A percentile compares a stretch with the other conserved stretches of the same genome.
Evolutionary conservation across 92 coral and sea anemone genomes (phyloP).

Genomic region (Heliopora coerulea): DNA sequence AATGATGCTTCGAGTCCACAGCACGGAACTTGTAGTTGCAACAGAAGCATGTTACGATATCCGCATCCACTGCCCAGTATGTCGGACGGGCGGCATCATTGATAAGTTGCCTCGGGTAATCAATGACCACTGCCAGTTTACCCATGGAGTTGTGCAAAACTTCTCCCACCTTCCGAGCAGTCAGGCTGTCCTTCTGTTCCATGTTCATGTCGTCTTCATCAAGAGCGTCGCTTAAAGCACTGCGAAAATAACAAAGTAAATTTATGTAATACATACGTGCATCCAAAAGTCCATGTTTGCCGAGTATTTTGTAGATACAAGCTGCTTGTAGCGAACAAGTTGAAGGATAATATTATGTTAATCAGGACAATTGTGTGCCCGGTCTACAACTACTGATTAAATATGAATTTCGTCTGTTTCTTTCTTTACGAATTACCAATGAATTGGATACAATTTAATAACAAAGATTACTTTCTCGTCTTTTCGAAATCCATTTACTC

Average conservation of each 20-base stretch:
- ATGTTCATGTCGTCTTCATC: slow-evolving; percentile 58
- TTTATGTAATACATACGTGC: not conserved
- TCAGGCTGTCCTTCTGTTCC: slow-evolving; percentile 57
- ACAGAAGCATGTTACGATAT: slow-evolving; percentile 67
- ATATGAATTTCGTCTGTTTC: too few species aligned
- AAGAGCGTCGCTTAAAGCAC: slow-evolving; percentile 79
- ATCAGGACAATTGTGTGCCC: too few species aligned
- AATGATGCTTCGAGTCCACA: slow-evolving; percentile 82
- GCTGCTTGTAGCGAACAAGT: too few species aligned
- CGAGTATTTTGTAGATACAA: too few species aligned
- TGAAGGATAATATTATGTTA: too few species aligned
- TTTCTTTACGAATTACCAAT: too few species aligned
- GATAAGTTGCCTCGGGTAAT: slow-evolving; percentile 78
- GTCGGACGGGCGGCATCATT: slow-evolving; percentile 97
- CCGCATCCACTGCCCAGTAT: slow-evolving; percentile 93
- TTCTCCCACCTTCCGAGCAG: slow-evolving; percentile 91
- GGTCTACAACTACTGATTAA: too few species aligned
- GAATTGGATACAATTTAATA: too few species aligned
- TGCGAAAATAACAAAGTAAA: slow-evolving; percentile 11
- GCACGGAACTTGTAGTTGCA: slow-evolving; percentile 71
- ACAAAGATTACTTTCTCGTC: too few species aligned
- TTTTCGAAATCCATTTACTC: too few species aligned
- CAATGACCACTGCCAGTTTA: slow-evolving; percentile 71
- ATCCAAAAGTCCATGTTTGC: not conserved
- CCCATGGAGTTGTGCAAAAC: slow-evolving; percentile 87